Base-by-base conservation (phyloP, 2,797 vertebrate species). In the Pteropus rufus region DNA sequence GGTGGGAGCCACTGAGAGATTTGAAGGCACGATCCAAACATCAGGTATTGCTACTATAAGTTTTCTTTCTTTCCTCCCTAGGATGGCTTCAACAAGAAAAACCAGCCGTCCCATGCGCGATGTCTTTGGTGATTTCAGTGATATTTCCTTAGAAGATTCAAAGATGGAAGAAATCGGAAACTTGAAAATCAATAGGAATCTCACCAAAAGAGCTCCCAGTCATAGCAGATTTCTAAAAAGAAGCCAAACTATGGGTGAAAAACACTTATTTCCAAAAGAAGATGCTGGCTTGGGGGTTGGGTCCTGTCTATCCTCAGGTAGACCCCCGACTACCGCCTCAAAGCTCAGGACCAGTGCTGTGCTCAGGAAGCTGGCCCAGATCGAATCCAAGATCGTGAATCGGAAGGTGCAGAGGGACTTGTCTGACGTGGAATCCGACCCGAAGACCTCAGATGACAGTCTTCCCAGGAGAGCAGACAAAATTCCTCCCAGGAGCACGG, bases 201-300 rank as follows among this genome's bases (percentile, higher is more conserved):
- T 94, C 16, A 41, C 60, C 84, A 91, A 96, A 21, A 21, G 65
- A 6, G 24, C 14, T 1, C 89, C 79, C 0, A 18, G 69, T 2
- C 97, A 23, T 0, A 98, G 98, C 95, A 98, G 99, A 64, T 99
- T 99, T 97, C 96, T 99, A 14, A 99, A 99, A 93, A 98, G 98
- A 82, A 96, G 92, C 60, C 90, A 65, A 18, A 65, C 5, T 1
- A 9, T 58, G 46, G 91, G 24, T 11, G 73, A 60, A 0, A 87
- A n/a, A 0, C 86, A 0, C 11, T 6, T 24, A 12, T 0, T 76
- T 62, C 83, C 0, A 52, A 0, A 26, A 0, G 62, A 7, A 0
- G 88, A 58, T 0, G 1, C 31, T 0, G 0, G 31, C 0, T 5
- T 0, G 6, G 2, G 21, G 29, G 1, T 75, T 0, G 46, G 1